Conservation (phyloP, 2,888 invertebrate genomes). For the Apamea epomidion region DNA sequence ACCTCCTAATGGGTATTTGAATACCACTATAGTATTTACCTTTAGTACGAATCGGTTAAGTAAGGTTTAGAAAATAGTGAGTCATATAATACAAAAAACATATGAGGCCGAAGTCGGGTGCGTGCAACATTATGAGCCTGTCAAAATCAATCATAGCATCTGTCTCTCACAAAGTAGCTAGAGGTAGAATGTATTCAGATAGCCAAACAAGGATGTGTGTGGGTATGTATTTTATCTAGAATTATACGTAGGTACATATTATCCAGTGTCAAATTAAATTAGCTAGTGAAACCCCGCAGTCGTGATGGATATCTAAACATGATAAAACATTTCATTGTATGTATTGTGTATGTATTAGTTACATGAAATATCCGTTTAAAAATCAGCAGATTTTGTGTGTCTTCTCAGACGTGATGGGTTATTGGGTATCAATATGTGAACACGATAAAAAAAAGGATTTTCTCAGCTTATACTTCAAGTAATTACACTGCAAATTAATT, state of each 20-base stretch:
- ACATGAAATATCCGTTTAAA: background rate
- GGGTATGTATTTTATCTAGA: conserved; percentile 1
- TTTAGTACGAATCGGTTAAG: conserved; percentile 68
- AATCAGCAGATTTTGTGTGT: background rate
- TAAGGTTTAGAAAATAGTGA: conserved; percentile 65
- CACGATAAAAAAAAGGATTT: background rate
- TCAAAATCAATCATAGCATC: conserved; percentile 65
- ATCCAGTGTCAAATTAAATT: background rate
- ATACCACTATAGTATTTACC: conserved; percentile 81
- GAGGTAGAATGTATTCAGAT: conserved; percentile 42
- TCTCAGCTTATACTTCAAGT: background rate
- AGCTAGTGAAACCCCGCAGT: background rate
- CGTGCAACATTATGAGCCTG: conserved; percentile 51
- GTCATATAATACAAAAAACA: conserved; percentile 64
- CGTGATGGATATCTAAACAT: background rate
- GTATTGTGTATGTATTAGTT: background rate
- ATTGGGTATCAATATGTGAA: background rate
- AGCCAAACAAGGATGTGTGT: conserved; percentile 34
- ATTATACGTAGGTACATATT: background rate
- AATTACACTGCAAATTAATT: background rate
- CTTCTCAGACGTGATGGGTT: no score
- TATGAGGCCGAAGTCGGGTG: conserved; percentile 53
- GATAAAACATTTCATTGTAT: no score
- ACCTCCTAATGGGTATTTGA: conserved; percentile 88
- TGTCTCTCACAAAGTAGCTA: conserved; percentile 43